These are phyloP conservation scores for Lepidotrigona ventralis DNA, from an alignment of 1,140 invertebrate genomes.

Conservation along the genomic window DNA sequence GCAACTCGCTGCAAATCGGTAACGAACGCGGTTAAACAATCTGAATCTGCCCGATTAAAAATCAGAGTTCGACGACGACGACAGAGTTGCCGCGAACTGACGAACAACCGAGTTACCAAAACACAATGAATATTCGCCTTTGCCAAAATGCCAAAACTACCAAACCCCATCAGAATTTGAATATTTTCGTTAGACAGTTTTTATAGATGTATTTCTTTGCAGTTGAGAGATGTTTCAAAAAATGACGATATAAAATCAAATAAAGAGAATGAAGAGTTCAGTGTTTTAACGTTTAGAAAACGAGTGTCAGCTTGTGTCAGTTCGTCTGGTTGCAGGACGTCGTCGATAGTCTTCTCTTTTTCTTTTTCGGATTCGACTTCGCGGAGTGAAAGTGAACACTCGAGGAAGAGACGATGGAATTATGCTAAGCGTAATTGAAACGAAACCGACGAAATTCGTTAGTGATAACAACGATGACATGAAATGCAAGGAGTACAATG, in stretches of 20 bases:
- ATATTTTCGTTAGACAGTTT: not conserved
- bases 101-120: too few species aligned
- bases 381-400: not conserved
- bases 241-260: too few species aligned
- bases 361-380: not conserved
- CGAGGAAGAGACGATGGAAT: not conserved
- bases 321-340: not conserved
- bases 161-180: not conserved
- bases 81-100: too few species aligned
- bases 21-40: not conserved
- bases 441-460: too few species aligned
- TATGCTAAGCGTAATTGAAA: too few species aligned
- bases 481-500: too few species aligned
- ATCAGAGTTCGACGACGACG: too few species aligned
- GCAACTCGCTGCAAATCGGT: not conserved
- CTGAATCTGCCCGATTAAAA: not conserved
- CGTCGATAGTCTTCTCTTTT: conserved; percentile 1
- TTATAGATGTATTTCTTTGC: not conserved
- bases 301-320: not conserved
- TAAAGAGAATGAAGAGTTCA: too few species aligned
- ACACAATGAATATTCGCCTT: too few species aligned
- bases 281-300: not conserved
- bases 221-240: too few species aligned
- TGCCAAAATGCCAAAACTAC: too few species aligned
- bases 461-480: too few species aligned